Conservation (phyloP, 2,888 invertebrate genomes). For the Phania funesta region DNA sequence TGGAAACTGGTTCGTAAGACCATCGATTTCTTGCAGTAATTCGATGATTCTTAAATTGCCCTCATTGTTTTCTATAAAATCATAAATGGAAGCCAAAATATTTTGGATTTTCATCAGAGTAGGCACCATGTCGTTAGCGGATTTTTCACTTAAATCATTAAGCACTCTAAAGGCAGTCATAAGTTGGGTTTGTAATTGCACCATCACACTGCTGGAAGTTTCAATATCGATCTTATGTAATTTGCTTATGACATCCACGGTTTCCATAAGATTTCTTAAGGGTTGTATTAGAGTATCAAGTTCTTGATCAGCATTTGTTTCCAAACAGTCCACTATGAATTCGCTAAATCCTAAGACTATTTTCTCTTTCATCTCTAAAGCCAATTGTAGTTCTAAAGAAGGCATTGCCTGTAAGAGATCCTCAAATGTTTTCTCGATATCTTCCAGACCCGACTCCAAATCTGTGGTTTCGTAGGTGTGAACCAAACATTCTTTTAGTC, state of each 20-base stretch:
- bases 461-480: conserved; percentile 77
- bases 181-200: conserved; percentile 74
- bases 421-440: conserved; percentile 77
- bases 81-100: conserved; percentile 74
- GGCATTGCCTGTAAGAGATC: conserved; percentile 77
- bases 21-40: conserved; percentile 77
- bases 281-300: conserved; percentile 68
- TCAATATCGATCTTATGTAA: conserved; percentile 73
- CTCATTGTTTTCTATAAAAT: conserved; percentile 77
- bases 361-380: conserved; percentile 80
- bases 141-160: conserved; percentile 74
- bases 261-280: conserved; percentile 71
- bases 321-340: conserved; percentile 64
- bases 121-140: conserved; percentile 68
- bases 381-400: conserved; percentile 80
- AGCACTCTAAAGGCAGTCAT: conserved; percentile 76
- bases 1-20: conserved; percentile 73
- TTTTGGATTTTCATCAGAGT: conserved; percentile 73
- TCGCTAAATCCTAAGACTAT: conserved; percentile 73
- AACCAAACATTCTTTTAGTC: conserved; percentile 78
- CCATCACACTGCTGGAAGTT: conserved; percentile 74
- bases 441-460: conserved; percentile 75
- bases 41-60: conserved; percentile 76
- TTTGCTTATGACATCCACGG: conserved; percentile 71
- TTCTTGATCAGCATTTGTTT: conserved; percentile 18